Percentiles rank a stretch among this genome's conserved stretches.
These are phyloP conservation scores for Tolypeutes matacus DNA, from an alignment of 2,797 vertebrate species.

Conservation along the genomic window DNA sequence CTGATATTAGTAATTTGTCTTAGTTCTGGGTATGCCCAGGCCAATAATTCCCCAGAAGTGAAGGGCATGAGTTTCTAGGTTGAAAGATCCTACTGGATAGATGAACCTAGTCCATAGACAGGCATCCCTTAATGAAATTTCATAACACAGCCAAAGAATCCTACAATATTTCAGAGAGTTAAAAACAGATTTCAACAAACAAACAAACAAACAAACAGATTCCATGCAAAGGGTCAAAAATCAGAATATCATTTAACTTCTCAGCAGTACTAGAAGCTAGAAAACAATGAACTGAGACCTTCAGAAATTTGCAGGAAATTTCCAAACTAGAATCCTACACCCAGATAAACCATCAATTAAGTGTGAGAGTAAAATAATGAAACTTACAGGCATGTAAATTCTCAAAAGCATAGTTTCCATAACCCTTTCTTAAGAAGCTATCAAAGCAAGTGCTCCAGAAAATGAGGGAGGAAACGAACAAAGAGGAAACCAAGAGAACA, in stretches of 20 bases:
- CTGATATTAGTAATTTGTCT: no score
- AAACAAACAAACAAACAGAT: no score
- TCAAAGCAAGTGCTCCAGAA: not conserved
- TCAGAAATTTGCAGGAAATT: constrained; percentile 20
- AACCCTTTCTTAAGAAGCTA: not conserved
- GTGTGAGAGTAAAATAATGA: not conserved
- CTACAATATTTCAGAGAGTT: not conserved
- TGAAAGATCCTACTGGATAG: not conserved
- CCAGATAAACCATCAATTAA: not conserved
- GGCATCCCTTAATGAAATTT: not conserved
- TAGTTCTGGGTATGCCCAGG: not conserved
- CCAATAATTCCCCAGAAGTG: not conserved
- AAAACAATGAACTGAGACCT: not conserved
- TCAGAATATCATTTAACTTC: not conserved
- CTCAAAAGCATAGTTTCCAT: not conserved
- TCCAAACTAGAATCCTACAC: not conserved
- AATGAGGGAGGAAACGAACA: not conserved
- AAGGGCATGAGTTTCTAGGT: not conserved
- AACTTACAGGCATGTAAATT: not conserved
- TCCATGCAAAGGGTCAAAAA: not conserved
- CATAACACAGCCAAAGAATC: not conserved
- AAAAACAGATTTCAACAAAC: not conserved
- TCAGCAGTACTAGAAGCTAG: not conserved
- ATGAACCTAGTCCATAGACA: not conserved
- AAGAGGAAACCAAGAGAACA: not conserved